Evolutionary conservation across 2,113 vertebrate genomes (phyloP).

Genomic region (Ciconia boyciana): DNA sequence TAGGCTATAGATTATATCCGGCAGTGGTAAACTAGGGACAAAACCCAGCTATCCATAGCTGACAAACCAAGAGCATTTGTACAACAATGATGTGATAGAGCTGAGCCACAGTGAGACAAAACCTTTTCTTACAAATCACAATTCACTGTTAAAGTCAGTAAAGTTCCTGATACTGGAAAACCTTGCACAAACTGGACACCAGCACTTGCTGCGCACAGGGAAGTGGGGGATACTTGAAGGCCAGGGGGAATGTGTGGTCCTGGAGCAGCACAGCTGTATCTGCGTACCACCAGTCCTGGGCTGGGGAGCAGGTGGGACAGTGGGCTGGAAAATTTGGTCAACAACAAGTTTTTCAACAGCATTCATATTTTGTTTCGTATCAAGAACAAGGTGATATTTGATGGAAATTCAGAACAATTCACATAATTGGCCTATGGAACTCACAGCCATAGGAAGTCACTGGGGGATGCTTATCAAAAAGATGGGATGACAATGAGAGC

Average conservation of each 20-base stretch:
- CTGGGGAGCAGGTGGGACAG: background rate
- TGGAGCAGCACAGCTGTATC: background rate
- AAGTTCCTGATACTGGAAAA: background rate
- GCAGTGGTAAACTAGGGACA: background rate
- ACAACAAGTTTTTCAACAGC: background rate
- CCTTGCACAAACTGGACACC: background rate
- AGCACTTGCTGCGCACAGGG: background rate
- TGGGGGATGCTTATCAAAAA: background rate
- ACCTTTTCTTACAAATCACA: background rate
- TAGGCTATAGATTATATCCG: background rate
- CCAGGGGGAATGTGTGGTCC: rapidly evolving
- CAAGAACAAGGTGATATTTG: background rate
- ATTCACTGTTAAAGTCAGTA: background rate
- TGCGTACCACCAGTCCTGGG: background rate
- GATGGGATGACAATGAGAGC: background rate
- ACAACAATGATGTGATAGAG: background rate
- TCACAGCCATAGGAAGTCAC: background rate
- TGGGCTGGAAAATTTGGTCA: background rate
- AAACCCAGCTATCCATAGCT: background rate
- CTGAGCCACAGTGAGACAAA: background rate
- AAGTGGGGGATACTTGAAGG: background rate
- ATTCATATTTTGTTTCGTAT: background rate
- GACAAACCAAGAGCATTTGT: background rate
- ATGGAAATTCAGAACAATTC: background rate
- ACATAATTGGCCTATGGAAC: background rate